Evolutionary conservation across 2,797 vertebrate genomes (phyloP), one percentile per base, ranked within the genome.

Genomic region (Cephalopachus bancanus): DNA sequence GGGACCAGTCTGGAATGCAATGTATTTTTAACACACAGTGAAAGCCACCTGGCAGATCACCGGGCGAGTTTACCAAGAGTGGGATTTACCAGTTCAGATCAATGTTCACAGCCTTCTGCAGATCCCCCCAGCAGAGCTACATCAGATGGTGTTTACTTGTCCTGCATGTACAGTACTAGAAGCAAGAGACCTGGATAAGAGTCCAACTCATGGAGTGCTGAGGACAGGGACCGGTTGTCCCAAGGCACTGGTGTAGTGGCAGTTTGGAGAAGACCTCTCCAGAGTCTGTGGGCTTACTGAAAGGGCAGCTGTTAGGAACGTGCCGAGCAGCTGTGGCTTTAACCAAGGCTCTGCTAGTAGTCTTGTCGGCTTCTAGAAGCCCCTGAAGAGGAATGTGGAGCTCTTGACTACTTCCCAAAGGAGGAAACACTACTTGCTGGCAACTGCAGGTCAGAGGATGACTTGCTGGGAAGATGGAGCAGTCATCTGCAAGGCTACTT

Each of bases 11-110:
- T 22, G 60, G 93, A 93, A 83, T 30, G 96, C 94, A 53, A 49
- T 86, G 93, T 87, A 94, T 37, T 79, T 79, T 67, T 26, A 71
- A 51, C 44, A 85, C 96, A 96, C 91, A 95, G 93, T 94, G 92
- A 96, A 97, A 98, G 96, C 97, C 97, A 97, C 97, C 96, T 91
- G 89, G 96, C 57, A 97, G 97, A 89, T 94, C 69, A 59, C 93
- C 74, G 83, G 76, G 64, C 24, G 65, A 91, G 94, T 0, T 30
- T 72, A 92, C 60, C 37, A 95, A 67, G 84, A 80, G 55, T 57
- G 17, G 74, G 96, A 95, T 64, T 80, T 16, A 1, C 37, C 71
- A 92, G 89, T 89, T 96, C 88, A 8, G 16, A 30, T 15, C 95
- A 83, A 95, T 87, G 79, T 33, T 90, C 96, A 87, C 67, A 95